Conservation (phyloP, 2,113 vertebrate species). For the Tychaedon coryphoeus region DNA sequence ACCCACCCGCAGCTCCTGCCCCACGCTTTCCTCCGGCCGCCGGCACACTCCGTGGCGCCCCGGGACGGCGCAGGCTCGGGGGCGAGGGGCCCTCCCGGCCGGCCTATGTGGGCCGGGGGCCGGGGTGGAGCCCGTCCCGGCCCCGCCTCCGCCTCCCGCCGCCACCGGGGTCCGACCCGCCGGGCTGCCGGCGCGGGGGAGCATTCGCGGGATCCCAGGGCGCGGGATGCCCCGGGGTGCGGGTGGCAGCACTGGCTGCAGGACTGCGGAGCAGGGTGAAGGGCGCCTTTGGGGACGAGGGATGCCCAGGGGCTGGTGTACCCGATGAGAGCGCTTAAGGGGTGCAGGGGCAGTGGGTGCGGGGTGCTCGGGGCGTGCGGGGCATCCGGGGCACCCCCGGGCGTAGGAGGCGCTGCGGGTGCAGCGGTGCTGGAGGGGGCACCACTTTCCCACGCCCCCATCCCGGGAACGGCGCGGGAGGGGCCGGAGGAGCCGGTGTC, state of each 20-base stretch:
- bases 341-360: not conserved
- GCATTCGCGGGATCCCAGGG: not conserved
- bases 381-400: not conserved
- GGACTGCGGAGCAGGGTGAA: not conserved
- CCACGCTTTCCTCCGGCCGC: not conserved
- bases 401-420: not conserved
- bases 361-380: not conserved
- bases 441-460: not conserved
- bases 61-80: not conserved
- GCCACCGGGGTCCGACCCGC: not conserved
- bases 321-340: not conserved
- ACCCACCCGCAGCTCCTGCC: not conserved
- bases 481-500: not conserved
- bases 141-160: not conserved
- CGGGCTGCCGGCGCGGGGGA: not conserved
- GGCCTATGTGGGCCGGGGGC: slow-evolving; percentile 30
- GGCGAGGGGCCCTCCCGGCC: not conserved
- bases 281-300: not conserved
- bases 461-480: not conserved
- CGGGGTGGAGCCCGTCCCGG: slow-evolving; percentile 17
- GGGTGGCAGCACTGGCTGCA: not conserved
- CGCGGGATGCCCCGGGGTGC: not conserved
- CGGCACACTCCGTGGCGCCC: not conserved
- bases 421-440: not conserved
- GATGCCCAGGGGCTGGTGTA: not conserved